Conservation (phyloP, 2,113 vertebrate genomes). For the Indri indri region DNA sequence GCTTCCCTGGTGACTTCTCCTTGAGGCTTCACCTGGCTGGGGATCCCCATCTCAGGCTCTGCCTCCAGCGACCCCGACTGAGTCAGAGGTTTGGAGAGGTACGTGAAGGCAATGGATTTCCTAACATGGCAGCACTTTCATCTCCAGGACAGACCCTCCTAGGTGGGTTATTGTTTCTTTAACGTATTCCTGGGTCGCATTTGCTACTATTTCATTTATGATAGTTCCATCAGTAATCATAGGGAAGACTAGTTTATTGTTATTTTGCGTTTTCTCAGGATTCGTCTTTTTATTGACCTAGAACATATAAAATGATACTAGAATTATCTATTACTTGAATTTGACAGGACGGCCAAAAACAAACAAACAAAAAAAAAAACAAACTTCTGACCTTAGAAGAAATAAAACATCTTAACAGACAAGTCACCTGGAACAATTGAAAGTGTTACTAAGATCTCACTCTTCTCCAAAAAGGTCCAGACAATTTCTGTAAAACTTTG, state of each 20-base stretch:
- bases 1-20: not conserved
- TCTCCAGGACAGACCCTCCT: not conserved
- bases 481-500: too few relatives aligned
- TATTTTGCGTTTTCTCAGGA: not conserved
- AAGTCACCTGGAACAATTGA: too few relatives aligned
- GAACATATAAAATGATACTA: not conserved
- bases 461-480: too few relatives aligned
- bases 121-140: not conserved
- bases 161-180: not conserved
- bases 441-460: too few relatives aligned
- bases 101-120: not conserved
- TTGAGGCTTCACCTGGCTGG: not conserved
- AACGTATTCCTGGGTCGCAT: not conserved
- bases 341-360: not conserved
- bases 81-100: not conserved
- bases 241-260: not conserved
- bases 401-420: too few relatives aligned
- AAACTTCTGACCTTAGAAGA: too few relatives aligned
- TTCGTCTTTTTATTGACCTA: not conserved
- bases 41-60: not conserved
- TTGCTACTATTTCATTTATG: not conserved
- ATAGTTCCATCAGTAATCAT: not conserved
- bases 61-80: not conserved
- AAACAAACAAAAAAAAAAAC: too few relatives aligned
- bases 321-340: not conserved